Percentiles rank a stretch among this genome's conserved stretches.
Conservation (phyloP, 2,888 invertebrate genomes). For the Folsomia candida region DNA sequence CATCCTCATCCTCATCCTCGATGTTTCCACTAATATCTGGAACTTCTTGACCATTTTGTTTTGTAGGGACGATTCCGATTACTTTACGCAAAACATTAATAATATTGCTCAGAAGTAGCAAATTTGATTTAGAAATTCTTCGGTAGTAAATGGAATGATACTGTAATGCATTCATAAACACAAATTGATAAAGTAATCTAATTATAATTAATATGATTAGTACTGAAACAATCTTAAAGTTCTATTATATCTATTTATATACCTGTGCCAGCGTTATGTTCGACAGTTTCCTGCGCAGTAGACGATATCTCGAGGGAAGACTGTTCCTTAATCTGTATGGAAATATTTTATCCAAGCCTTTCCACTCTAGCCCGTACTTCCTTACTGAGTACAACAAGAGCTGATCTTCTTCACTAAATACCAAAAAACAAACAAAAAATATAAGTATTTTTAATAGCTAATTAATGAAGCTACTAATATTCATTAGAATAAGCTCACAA, state of each 20-base stretch:
- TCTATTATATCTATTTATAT: no score
- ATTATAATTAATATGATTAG: no score
- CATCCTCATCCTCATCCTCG: neutral
- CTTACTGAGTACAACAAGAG: neutral
- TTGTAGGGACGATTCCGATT: neutral
- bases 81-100: neutral
- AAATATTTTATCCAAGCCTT: neutral
- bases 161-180: neutral
- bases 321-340: neutral
- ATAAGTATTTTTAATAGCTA: neutral
- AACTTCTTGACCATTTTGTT: neutral
- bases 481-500: neutral
- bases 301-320: neutral
- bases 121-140: neutral
- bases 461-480: neutral
- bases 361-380: neutral
- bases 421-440: neutral
- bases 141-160: neutral
- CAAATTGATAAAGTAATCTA: neutral
- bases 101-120: neutral
- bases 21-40: slow-evolving; percentile 1
- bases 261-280: neutral
- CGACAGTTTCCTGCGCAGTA: neutral
- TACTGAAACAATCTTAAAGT: no score
- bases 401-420: slow-evolving; percentile 4